Evolutionary conservation across 2,797 vertebrate genomes (phyloP).

Genomic region (Taeniopygia guttata): DNA sequence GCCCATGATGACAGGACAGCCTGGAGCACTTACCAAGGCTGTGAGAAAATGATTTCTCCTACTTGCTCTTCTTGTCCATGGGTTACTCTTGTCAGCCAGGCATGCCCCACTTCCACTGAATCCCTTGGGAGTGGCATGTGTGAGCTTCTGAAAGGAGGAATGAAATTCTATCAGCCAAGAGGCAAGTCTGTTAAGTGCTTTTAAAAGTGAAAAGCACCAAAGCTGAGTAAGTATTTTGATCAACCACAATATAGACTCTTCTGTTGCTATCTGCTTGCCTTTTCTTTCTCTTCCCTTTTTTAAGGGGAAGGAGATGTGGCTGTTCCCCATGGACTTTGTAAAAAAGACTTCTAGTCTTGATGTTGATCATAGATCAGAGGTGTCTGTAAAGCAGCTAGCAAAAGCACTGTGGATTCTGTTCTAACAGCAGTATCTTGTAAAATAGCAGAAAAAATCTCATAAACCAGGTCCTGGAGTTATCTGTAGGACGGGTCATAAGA

Average conservation of each 20-base stretch:
- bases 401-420: neutral
- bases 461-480: neutral
- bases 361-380: neutral
- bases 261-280: neutral
- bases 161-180: neutral
- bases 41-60: neutral
- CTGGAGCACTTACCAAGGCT: neutral
- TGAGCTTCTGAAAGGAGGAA: neutral
- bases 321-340: neutral
- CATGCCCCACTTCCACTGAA: neutral
- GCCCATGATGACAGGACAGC: neutral
- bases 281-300: slow-evolving; percentile 25
- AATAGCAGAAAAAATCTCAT: neutral
- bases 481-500: neutral
- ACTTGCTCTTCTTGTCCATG: neutral
- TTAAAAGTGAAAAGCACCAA: neutral
- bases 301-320: neutral
- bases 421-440: neutral
- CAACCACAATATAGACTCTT: neutral
- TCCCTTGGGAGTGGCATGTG: neutral
- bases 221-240: slow-evolving; percentile 18
- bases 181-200: neutral
- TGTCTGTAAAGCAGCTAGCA: neutral
- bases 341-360: neutral
- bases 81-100: neutral